Conservation (phyloP, 1,140 invertebrate genomes). For the Seison nebaliae region DNA sequence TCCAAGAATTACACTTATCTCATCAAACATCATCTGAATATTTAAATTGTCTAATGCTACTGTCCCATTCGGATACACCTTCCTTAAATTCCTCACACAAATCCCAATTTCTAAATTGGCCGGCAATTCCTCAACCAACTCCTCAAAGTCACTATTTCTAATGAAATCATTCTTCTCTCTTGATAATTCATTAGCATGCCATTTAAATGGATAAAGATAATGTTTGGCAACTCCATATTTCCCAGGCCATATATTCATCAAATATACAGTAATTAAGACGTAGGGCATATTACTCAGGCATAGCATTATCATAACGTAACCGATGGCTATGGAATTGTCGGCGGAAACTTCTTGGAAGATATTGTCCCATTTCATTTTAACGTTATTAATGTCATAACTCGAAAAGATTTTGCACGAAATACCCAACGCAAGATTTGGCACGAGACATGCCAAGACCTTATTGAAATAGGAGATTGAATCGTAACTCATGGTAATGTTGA, state of each 20-base stretch:
- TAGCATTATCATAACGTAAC: slow-evolving; percentile 33
- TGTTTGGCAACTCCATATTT: slow-evolving; percentile 29
- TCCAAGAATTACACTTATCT: slow-evolving; percentile 28
- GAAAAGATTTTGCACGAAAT: slow-evolving; percentile 22
- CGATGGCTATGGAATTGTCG: slow-evolving; percentile 22
- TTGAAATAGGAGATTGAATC: slow-evolving; percentile 16
- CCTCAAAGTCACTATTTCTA: neutral
- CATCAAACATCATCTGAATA: slow-evolving; percentile 26
- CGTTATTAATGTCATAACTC: slow-evolving; percentile 27
- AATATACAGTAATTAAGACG: slow-evolving; percentile 37
- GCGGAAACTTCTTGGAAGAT: slow-evolving; percentile 12
- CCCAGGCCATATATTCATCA: slow-evolving; percentile 41
- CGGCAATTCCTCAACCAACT: neutral
- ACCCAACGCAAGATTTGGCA: slow-evolving; percentile 21
- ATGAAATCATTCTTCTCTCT: neutral
- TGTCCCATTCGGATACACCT: neutral
- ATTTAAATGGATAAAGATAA: neutral
- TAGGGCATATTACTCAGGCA: slow-evolving; percentile 38
- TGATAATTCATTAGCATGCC: neutral
- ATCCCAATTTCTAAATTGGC: slow-evolving; percentile 1
- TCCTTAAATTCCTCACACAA: neutral
- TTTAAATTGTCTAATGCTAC: slow-evolving; percentile 20
- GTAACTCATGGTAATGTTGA: slow-evolving; percentile 38
- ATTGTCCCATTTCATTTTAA: neutral
- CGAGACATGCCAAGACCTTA: slow-evolving; percentile 18